Conservation (phyloP, 2,797 vertebrate species). For the Cuculus canorus region DNA sequence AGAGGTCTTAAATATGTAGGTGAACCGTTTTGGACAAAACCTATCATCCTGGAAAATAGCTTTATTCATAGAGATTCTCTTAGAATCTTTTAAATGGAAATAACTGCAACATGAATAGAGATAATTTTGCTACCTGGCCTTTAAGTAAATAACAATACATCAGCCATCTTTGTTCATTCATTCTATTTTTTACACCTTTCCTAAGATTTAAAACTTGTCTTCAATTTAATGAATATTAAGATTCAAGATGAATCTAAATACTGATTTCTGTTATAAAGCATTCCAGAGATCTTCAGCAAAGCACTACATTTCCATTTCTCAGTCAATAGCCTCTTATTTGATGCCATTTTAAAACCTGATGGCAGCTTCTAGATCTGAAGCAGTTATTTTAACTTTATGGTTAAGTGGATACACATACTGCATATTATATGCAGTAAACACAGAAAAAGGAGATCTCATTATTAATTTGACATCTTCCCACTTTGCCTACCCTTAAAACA, state of each 20-base stretch:
- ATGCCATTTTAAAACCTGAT: not conserved
- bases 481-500: not conserved
- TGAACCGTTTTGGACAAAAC: not conserved
- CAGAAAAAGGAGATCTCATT: not conserved
- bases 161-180: not conserved
- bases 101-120: not conserved
- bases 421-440: not conserved
- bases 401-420: not conserved
- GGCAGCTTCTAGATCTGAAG: not conserved
- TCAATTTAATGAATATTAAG: not conserved
- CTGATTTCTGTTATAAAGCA: not conserved
- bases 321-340: not conserved
- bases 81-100: not conserved
- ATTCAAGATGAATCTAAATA: not conserved
- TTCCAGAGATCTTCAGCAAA: not conserved
- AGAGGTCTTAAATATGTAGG: not conserved
- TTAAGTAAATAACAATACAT: not conserved
- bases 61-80: not conserved
- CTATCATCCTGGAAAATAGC: not conserved
- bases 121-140: not conserved
- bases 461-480: not conserved
- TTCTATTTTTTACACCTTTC: not conserved
- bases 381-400: not conserved
- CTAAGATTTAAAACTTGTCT: constrained; percentile 3
- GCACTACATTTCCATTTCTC: not conserved